phyloP scores from a whole-genome alignment of 2,113 vertebrate species.

The Hypocryptadius cinnamomeus region DNA sequence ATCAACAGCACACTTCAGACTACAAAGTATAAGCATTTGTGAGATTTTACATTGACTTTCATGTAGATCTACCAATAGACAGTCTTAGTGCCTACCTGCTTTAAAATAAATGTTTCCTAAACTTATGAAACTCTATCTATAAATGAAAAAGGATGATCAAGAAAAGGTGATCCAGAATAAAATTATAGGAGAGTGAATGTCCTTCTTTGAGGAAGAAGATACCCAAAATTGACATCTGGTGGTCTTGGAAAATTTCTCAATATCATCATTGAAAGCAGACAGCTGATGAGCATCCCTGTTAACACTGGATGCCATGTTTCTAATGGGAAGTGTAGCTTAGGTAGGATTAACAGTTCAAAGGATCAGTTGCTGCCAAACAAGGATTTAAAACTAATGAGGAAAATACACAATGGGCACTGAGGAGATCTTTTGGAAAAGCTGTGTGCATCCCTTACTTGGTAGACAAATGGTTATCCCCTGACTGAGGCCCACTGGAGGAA shows the following conservation, averaged over 20 bases:
- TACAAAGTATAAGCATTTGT: neutral
- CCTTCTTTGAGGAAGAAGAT: neutral
- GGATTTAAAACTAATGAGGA: constrained; percentile 14
- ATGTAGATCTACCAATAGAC: neutral
- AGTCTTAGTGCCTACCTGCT: neutral
- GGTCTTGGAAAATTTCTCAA: neutral
- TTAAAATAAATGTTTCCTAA: neutral
- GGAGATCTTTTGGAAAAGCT: neutral
- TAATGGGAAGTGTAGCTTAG: neutral
- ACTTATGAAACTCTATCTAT: neutral
- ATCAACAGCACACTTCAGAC: neutral
- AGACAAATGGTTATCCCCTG: neutral
- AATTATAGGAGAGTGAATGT: neutral
- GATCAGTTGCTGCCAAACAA: neutral
- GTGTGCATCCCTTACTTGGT: rapidly evolving
- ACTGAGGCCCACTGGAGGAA: neutral
- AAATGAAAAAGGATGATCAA: neutral
- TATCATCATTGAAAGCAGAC: neutral
- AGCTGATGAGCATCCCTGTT: neutral
- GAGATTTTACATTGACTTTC: neutral
- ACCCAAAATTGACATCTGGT: neutral
- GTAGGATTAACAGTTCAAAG: neutral
- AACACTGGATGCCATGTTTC: neutral
- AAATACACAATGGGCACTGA: neutral
- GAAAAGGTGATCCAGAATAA: neutral